These are phyloP conservation scores for Lasioglossum baleicum DNA, from an alignment of 1,140 invertebrate species.

Conservation along the genomic window DNA sequence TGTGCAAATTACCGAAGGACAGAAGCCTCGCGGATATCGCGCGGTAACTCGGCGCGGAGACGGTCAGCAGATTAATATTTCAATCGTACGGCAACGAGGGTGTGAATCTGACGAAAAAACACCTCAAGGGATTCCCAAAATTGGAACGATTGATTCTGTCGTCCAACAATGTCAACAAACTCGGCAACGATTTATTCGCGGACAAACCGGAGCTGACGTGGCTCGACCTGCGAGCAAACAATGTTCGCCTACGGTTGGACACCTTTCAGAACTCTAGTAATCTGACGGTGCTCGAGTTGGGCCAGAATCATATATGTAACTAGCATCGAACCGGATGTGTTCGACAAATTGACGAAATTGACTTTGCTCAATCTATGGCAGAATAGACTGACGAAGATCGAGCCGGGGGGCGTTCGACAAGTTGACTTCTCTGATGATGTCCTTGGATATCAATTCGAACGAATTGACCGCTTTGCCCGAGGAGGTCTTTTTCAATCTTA, in stretches of 20 bases:
- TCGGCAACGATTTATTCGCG: constrained; percentile 82
- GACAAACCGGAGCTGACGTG: constrained; percentile 81
- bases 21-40: constrained; percentile 62
- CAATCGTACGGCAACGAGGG: constrained; percentile 78
- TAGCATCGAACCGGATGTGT: constrained; percentile 81
- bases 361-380: constrained; percentile 83
- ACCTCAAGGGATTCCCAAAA: constrained; percentile 80
- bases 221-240: constrained; percentile 83
- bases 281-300: constrained; percentile 83
- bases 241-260: constrained; percentile 72
- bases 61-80: constrained; percentile 77
- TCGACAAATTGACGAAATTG: constrained; percentile 82
- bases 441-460: constrained; percentile 83
- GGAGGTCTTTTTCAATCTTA: constrained; percentile 82
- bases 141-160: constrained; percentile 78
- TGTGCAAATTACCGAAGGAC: constrained; percentile 67
- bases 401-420: constrained; percentile 82
- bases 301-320: constrained; percentile 82
- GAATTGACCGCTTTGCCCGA: constrained; percentile 81
- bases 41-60: constrained; percentile 72
- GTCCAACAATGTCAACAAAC: constrained; percentile 78
- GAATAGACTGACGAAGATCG: constrained; percentile 82
- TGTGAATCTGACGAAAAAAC: constrained; percentile 77
- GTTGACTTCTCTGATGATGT: constrained; percentile 80
- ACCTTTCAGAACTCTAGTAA: constrained; percentile 74